phyloP scores from a whole-genome alignment of 2,888 invertebrate genomes.

The Dascillus cervinus region DNA sequence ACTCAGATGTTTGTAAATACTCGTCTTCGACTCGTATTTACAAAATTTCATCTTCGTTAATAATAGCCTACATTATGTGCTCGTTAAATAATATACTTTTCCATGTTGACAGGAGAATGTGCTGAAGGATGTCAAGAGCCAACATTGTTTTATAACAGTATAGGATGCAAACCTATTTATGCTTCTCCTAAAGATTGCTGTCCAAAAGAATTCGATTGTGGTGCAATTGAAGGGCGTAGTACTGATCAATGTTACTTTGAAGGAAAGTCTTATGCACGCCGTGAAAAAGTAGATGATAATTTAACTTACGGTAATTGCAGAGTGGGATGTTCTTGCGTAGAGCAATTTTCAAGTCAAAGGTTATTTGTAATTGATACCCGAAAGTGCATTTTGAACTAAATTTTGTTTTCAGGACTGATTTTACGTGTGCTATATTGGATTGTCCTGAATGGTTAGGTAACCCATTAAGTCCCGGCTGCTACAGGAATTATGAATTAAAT shows the following conservation, averaged over 20 bases:
- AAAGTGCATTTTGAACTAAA: slow-evolving; percentile 3
- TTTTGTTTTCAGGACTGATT: slow-evolving; percentile 7
- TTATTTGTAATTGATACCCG: too few relatives aligned
- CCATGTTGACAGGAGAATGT: slow-evolving; percentile 5
- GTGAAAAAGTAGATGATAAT: slow-evolving; percentile 8
- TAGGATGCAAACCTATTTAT: slow-evolving; percentile 18
- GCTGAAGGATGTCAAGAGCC: slow-evolving; percentile 4
- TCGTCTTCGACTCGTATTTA: too few relatives aligned
- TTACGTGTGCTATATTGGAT: slow-evolving; percentile 22
- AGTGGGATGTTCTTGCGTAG: slow-evolving; percentile 13
- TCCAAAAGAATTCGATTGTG: slow-evolving; percentile 16
- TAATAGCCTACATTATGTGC: too few relatives aligned
- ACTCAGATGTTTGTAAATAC: too few relatives aligned
- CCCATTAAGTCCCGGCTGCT: slow-evolving; percentile 8
- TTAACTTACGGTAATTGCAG: slow-evolving; percentile 13
- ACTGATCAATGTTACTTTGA: slow-evolving; percentile 14
- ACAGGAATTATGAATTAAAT: slow-evolving; percentile 8
- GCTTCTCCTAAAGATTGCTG: slow-evolving; percentile 12
- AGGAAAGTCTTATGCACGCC: slow-evolving; percentile 13
- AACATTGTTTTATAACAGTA: slow-evolving; percentile 3
- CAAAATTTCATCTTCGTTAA: too few relatives aligned
- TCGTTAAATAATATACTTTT: too few relatives aligned
- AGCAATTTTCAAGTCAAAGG: slow-evolving; percentile 6
- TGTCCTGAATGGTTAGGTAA: slow-evolving; percentile 20
- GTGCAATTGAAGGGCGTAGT: slow-evolving; percentile 4